These are phyloP conservation scores for Cosmorhoe ocellata DNA, from an alignment of 2,888 invertebrate genomes.

Conservation along the genomic window DNA sequence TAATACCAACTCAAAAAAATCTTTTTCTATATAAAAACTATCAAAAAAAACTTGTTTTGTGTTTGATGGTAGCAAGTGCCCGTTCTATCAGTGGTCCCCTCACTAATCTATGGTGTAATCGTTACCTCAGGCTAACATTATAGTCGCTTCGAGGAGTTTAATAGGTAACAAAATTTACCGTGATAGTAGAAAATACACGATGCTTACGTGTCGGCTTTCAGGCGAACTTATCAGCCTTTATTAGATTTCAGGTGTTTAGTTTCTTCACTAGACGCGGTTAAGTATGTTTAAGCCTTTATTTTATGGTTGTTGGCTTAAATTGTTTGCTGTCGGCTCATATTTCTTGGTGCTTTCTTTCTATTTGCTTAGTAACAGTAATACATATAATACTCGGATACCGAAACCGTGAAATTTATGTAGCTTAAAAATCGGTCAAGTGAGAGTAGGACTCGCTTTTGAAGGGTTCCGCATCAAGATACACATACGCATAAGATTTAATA, in stretches of 20 bases:
- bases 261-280: constrained; percentile 45
- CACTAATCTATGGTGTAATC: constrained; percentile 74
- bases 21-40: too few species aligned
- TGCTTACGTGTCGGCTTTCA: constrained; percentile 71
- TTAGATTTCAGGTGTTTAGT: constrained; percentile 68
- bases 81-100: constrained; percentile 40
- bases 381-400: neutral
- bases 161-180: constrained; percentile 81
- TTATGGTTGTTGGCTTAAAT: constrained; percentile 29
- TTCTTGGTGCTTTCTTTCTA: constrained; percentile 7
- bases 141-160: constrained; percentile 80
- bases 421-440: too few species aligned
- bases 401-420: too few species aligned
- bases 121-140: constrained; percentile 80
- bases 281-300: constrained; percentile 33
- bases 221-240: constrained; percentile 68
- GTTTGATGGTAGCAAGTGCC: constrained; percentile 17
- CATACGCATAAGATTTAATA: too few species aligned
- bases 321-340: constrained; percentile 25
- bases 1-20: too few species aligned
- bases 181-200: constrained; percentile 79
- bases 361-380: neutral
- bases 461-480: too few species aligned
- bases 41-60: too few species aligned
- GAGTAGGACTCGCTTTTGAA: too few species aligned